Base-by-base conservation (phyloP, 1,140 invertebrate genomes). In the Venturia canescens region DNA sequence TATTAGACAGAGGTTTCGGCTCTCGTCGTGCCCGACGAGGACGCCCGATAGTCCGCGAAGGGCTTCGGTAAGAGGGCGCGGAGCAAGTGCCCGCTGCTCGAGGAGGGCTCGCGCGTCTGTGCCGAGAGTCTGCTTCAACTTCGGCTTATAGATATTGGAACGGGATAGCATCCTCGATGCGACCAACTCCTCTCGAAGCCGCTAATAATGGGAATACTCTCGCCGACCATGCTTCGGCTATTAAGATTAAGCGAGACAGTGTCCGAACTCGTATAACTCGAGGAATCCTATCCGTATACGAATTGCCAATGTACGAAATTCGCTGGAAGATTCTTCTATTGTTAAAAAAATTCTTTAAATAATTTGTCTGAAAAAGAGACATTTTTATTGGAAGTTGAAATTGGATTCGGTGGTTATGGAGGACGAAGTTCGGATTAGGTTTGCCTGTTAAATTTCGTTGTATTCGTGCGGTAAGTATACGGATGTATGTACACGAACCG, bases 1-100 rank as follows among this genome's bases (percentile, higher is more conserved):
- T 90, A 91, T 90, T 89, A 89, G 88, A 89, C 87, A 83, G 66
- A 34, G 74, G 69, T 50, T 69, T 44, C 7, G 38, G 38, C 7
- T 18, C 50, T 26, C 60, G 60, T 27, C n/a, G 69, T 76, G 71
- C 7, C 38, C 38, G 5, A 71, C 69, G 38, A 63, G 60, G 5
- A 4, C n/a, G n/a, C 60, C n/a, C 29, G 66, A 53, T 48, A 44
- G 60, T 77, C 57, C 57, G 60, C 57, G 60, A 66, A 77, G 60
- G 75, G 75, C 31, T 63, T 66, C 16, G 13, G 66, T 31, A 69
- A 31, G 29, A 69, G 66, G 31, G 66, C 66, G 31, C 16, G 4
- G 66, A 69, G 66, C 60, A 13, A 26, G n/a, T 11, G 21, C 6
- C 6, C 60, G 11, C 16, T 6, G 21, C 21, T 26, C 27, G 23